Evolutionary conservation across 2,797 vertebrate species (phyloP), one percentile per base, ranked within the genome.

Genomic region (Linurgus olivaceus): DNA sequence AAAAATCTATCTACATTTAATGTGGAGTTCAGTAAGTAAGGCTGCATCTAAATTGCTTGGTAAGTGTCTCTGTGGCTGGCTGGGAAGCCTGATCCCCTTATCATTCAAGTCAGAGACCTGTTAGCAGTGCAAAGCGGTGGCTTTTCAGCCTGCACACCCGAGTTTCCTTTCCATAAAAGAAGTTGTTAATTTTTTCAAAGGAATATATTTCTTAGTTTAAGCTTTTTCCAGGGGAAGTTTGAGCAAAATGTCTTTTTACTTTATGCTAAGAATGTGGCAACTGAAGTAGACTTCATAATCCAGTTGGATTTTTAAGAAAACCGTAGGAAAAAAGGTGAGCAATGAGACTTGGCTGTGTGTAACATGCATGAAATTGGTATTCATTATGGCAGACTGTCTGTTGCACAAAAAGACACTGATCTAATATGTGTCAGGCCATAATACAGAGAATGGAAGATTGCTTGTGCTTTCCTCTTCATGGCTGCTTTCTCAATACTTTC

Each of bases 331-430:
- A 87, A 96, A 74, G 50, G 68, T 72, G 81, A 94, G 84, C 86
- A 93, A 26, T 92, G 95, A 67, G 81, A 77, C 47, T 94, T 88
- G 86, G 38, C 61, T 89, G 84, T 91, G 93, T 45, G 91, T 94
- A 97, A 96, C 93, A 88, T 83, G 94, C 95, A 95, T 94, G 96
- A 97, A 97, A 97, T 96, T 94, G 94, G 78, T 94, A 92, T 95
- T 96, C 96, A 96, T 97, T 96, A 95, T 89, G 65, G 68, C 58
- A 92, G 86, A 77, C 72, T 92, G 67, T 47, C 92, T 95, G 57
- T 79, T 89, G 75, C 75, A 95, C 83, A 91, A 96, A 96, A 93
- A 91, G 94, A 90, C 88, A 94, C 86, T 87, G 93, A 93, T 96
- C 80, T 93, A 97, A 92, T 95, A 80, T 35, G 81, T 96, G 93